Evolutionary conservation across 2,113 vertebrate species (phyloP), one percentile per base, ranked within the genome.

Genomic region (Helogale parvula): DNA sequence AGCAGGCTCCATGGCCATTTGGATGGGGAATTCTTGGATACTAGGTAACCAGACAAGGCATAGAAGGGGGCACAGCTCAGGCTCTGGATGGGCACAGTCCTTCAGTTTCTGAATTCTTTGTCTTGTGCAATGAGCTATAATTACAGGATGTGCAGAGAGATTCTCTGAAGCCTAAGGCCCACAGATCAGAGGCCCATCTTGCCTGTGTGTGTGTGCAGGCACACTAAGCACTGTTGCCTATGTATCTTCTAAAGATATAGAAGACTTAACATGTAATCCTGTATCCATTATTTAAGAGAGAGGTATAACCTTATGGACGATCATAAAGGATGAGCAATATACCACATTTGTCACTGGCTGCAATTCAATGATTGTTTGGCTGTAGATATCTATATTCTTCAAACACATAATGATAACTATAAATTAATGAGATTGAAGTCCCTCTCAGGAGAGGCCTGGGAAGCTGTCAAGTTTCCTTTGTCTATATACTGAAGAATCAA

Each of bases 101-200:
- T 96, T 90, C 86, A 68, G 23, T 84, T 83, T 65, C 23, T 81
- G 41, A 33, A 81, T 74, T 85, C 80, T 94, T 90, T 60, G 45
- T 79, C 11, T 69, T 60, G 45, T 7, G 60, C 81, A 80, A 76
- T 85, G 3, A 6, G 19, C 21, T 54, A 1, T 27, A 68, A n/a
- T 57, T 76, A 80, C 76, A 88, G 31, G 47, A 96, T 91, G 52
- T 15, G 5, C 50, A 96, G 50, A 60, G 31, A 88, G 76, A 74
- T 86, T 97, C 29, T n/a, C 21, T 68, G 27, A 68, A 69, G 41
- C 41, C 74, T 31, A 38, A 80, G 15, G 31, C 4, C 11, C 9
- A 82, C 13, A 82, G 16, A 86, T 68, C 8, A 85, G 57, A 93
- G 45, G 5, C 29, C 4, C n/a, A 5, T 74, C 60, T 90, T 96